A percentile compares a stretch with the other conserved stretches of the same genome.
Evolutionary conservation across 2,113 vertebrate species (phyloP).

Genomic region (Eurypyga helias): DNA sequence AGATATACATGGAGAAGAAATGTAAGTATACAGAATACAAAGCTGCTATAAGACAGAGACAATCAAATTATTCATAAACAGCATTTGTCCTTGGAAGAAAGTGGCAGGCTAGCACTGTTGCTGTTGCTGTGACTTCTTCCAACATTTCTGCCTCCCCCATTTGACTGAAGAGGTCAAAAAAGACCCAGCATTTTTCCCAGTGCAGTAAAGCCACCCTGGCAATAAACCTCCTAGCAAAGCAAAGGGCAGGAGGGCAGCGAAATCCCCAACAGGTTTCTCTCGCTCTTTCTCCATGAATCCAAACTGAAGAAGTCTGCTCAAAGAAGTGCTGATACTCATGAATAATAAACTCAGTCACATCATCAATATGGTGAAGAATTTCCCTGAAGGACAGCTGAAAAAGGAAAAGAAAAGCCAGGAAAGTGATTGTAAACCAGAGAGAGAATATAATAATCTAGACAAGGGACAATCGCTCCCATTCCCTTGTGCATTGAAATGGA

Average conservation of each 20-base stretch:
- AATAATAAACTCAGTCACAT: slow-evolving; percentile 53
- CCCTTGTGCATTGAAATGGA: neutral
- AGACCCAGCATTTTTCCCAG: neutral
- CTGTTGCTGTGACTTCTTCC: neutral
- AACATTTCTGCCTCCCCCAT: neutral
- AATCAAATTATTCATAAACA: neutral
- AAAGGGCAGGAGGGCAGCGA: slow-evolving; percentile 13
- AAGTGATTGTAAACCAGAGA: neutral
- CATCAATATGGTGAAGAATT: neutral
- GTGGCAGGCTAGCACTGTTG: neutral
- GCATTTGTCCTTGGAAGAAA: neutral
- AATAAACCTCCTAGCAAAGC: slow-evolving; percentile 9
- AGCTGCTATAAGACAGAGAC: neutral
- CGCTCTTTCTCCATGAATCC: neutral
- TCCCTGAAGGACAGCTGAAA: slow-evolving; percentile 36
- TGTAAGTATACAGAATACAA: neutral
- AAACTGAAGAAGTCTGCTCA: slow-evolving; percentile 1
- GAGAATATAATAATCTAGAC: neutral
- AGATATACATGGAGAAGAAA: neutral
- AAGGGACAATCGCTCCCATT: neutral
- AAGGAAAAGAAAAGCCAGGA: neutral
- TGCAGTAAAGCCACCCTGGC: neutral
- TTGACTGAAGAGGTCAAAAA: neutral
- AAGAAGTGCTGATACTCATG: slow-evolving; percentile 38
- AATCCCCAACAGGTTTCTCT: neutral